Conservation (phyloP, 2,888 invertebrate species). For the Lathronympha strigana region DNA sequence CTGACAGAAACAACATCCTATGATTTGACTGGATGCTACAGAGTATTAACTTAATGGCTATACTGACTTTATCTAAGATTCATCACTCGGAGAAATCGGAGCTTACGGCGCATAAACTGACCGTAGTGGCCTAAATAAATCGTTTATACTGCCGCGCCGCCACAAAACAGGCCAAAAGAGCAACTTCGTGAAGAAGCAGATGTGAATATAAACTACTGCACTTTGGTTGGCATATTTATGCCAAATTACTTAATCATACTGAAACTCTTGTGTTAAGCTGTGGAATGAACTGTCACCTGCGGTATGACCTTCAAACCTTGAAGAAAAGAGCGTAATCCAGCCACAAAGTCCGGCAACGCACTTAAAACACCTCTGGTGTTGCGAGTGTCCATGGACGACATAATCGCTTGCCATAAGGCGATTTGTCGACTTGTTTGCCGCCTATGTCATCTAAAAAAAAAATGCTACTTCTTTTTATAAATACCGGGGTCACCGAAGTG, state of each 20-base stretch:
- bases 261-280: too few species aligned
- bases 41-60: constrained; percentile 53
- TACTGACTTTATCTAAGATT: constrained; percentile 51
- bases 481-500: too few species aligned
- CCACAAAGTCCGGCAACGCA: too few species aligned
- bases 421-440: too few species aligned
- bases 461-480: too few species aligned
- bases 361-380: too few species aligned
- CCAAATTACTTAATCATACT: neutral
- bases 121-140: constrained; percentile 68
- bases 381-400: too few species aligned
- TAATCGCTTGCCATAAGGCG: too few species aligned
- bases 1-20: constrained; percentile 17
- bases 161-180: constrained; percentile 70
- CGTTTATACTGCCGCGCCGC: constrained; percentile 49
- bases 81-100: constrained; percentile 50
- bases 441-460: too few species aligned
- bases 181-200: constrained; percentile 69
- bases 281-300: too few species aligned
- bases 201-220: constrained; percentile 76
- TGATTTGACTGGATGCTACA: constrained; percentile 42
- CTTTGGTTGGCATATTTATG: constrained; percentile 80
- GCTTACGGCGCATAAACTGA: constrained; percentile 57
- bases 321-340: too few species aligned
- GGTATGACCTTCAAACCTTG: too few species aligned